Evolutionary conservation across 2,797 vertebrate genomes (phyloP).

Genomic region (Amblyraja radiata): DNA sequence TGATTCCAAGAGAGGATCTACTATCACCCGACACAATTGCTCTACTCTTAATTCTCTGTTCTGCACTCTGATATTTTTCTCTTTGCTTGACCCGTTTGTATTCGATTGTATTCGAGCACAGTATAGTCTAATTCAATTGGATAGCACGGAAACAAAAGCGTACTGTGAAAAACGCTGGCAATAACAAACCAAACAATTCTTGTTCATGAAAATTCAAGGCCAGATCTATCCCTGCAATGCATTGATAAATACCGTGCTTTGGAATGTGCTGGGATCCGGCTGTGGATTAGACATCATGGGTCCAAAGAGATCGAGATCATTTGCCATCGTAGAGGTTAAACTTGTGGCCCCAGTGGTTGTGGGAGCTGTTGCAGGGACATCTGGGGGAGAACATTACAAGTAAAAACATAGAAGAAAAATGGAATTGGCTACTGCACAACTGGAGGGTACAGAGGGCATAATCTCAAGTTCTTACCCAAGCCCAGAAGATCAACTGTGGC

Average conservation of each 20-base stretch:
- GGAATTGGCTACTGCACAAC: neutral
- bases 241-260: neutral
- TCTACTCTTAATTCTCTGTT: too few relatives aligned
- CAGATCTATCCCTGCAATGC: neutral
- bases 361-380: slow-evolving; percentile 63
- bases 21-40: too few relatives aligned
- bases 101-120: too few relatives aligned
- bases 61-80: too few relatives aligned
- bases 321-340: slow-evolving; percentile 63
- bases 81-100: too few relatives aligned
- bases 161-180: too few relatives aligned
- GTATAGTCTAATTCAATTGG: too few relatives aligned
- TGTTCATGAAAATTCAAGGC: neutral
- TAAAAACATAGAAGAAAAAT: neutral
- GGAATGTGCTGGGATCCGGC: slow-evolving; percentile 54
- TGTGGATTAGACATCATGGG: slow-evolving; percentile 58
- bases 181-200: too few relatives aligned
- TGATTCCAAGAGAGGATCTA: too few relatives aligned
- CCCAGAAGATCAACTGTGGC: slow-evolving; percentile 83
- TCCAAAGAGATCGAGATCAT: slow-evolving; percentile 81
- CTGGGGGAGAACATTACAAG: slow-evolving; percentile 50
- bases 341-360: slow-evolving; percentile 61
- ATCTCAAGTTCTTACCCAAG: slow-evolving; percentile 68
- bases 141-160: too few relatives aligned
- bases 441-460: neutral